Base-by-base conservation (phyloP, 2,113 vertebrate genomes). In the Theropithecus gelada region DNA sequence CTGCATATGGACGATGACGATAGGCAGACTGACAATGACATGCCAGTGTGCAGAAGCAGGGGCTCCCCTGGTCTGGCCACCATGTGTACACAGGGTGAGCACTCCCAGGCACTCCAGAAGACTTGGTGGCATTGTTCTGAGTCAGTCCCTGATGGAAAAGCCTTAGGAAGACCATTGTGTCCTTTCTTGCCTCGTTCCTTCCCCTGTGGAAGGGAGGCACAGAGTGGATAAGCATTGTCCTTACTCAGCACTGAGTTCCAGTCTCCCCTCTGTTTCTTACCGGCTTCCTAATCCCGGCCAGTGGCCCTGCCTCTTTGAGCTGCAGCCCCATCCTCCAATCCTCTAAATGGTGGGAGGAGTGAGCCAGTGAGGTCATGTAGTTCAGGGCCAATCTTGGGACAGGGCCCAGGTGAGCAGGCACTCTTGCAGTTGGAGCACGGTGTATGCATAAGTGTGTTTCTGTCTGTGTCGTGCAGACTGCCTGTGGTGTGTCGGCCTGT, bases 371-470 rank as follows among this genome's bases (percentile, higher is more conserved):
- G 50, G 38, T 40, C 8, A 6, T 22, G 35, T 27, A 22, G 23
- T 35, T 50, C 32, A 45, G 35, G 40, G 73, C 20, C 73, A 73
- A 27, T 43, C 43, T 8, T 43, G 20, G 52, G 35, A n/a, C 14
- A 25, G 55, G 32, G 64, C n/a, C 50, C 8, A 0, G 13, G 16
- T 7, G 5, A 7, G 48, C 0, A 3, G 61, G 50, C 11, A 30
- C 14, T 17, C 40, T 25, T 82, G 38, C 4, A 43, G 50, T 35
- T 3, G 10, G 80, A 38, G 30, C 22, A 22, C 2, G 2, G 40
- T 25, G 61, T 82, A 27, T 17, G 3, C 2, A 8, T 25, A 0
- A 10, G 66, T 57, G 27, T n/a, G 57, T 70, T 80, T 50, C 40
- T 61, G 14, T 68, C 20, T 92, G 45, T 72, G 40, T 30, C 18